phyloP scores from a whole-genome alignment of 2,113 vertebrate species.

The Elaphurus davidianus region DNA sequence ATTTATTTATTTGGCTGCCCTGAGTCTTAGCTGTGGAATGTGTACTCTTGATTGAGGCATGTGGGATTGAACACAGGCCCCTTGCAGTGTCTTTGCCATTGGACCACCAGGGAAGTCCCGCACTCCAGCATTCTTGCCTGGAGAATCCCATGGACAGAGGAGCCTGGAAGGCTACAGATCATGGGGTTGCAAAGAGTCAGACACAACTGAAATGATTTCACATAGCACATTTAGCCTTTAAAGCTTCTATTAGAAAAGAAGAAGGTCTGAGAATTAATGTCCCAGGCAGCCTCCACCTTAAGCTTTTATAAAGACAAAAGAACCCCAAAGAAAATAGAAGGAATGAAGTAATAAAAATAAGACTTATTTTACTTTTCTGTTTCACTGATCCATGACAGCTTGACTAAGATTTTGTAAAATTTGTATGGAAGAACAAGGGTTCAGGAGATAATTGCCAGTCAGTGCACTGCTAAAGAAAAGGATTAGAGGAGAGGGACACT shows the following conservation, averaged over 20 bases:
- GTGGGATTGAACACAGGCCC: neutral
- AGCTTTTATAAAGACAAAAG: neutral
- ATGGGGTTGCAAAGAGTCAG: neutral
- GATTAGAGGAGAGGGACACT: neutral
- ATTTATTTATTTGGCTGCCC: neutral
- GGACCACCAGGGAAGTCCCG: fast-evolving
- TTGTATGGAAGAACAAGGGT: neutral
- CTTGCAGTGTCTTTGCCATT: neutral
- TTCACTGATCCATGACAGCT: neutral
- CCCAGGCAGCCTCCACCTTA: neutral
- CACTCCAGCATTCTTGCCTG: neutral
- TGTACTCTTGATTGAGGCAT: neutral
- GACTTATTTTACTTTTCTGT: neutral
- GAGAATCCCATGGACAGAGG: neutral
- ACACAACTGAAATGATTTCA: neutral
- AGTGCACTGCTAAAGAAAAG: neutral
- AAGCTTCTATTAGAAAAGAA: neutral
- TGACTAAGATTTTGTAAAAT: neutral
- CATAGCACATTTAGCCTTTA: neutral
- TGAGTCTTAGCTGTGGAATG: neutral
- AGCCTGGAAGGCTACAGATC: neutral
- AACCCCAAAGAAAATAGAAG: neutral
- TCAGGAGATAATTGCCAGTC: neutral
- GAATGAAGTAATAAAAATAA: neutral
- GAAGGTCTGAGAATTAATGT: neutral